Evolutionary conservation across 2,797 vertebrate genomes (phyloP), one percentile per base, ranked within the genome.

Genomic region (Tolypeutes matacus): DNA sequence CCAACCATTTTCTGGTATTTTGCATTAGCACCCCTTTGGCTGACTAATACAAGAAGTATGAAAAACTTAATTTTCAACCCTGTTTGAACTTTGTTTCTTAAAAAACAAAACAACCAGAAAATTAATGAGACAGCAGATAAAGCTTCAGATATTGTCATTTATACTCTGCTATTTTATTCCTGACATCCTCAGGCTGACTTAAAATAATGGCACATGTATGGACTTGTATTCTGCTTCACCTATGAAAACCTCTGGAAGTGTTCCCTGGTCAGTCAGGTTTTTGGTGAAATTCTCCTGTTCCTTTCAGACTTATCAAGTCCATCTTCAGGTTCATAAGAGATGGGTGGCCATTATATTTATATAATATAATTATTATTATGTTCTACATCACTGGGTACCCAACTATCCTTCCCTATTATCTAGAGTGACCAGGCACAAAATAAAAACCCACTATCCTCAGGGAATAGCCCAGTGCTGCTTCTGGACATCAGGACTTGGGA

Each of bases 51-150:
- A n/a, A n/a, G n/a, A 56, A 49, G 14, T 34, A 70, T 75, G 42
- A 62, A 81, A 67, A 80, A 34, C 0, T 20, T 73, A 65, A 73
- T 27, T 67, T 58, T 90, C 27, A 60, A 31, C 11, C 15, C 62
- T 62, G 13, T 58, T 86, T 81, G 29, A 82, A 51, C 27, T 95
- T 69, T 58, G 29, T 58, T 58, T 49, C 67, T 51, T 91, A 92
- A 25, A 86, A 42, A 82, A 39, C 23, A 88, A 72, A 56, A n/a
- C 31, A 75, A 46, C n/a, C 17, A 34, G 58, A 34, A 80, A 89
- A 80, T 39, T 49, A 80, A 67, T 49, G 18, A 65, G 76, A 70
- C 49, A 83, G 76, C 27, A 70, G 62, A 34, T 31, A 85, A 36
- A 83, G 62, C 11, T 67, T 14, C 4, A 60, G 29, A 2, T 51